phyloP scores from a whole-genome alignment of 1,140 invertebrate genomes.

The Drosophila nigrodunni region DNA sequence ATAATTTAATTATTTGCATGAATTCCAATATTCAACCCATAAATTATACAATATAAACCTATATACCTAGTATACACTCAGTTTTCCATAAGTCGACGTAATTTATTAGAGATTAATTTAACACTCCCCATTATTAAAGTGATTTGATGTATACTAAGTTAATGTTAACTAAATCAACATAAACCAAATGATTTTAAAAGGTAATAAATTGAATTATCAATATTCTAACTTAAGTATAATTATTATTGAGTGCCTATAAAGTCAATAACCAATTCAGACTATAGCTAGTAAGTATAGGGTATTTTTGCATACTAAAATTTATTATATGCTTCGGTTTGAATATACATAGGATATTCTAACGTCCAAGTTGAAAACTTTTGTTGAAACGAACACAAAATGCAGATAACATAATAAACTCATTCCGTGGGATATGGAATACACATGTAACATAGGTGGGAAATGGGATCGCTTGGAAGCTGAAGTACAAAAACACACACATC shows the following conservation, averaged over 20 bases:
- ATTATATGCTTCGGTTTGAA: background rate
- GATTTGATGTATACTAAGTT: constrained; percentile 16
- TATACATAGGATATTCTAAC: background rate
- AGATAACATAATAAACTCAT: constrained; percentile 33
- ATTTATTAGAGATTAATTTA: background rate
- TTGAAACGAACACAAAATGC: constrained; percentile 4
- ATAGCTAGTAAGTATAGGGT: background rate
- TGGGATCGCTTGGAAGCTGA: constrained; percentile 14
- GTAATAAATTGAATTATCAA: constrained; percentile 2
- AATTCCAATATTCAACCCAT: too few species aligned
- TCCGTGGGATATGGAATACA: background rate
- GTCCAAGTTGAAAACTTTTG: constrained; percentile 5
- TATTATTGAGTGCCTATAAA: background rate
- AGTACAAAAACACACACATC: constrained; percentile 66
- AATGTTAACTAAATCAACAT: constrained; percentile 5
- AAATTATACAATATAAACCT: too few species aligned
- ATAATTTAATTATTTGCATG: too few species aligned
- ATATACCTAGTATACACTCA: background rate
- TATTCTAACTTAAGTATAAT: constrained; percentile 6
- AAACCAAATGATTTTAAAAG: background rate
- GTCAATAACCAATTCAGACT: background rate
- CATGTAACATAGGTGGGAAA: constrained; percentile 5
- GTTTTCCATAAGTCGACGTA: background rate
- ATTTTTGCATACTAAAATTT: background rate
- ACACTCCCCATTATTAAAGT: background rate